Percentiles rank a stretch among this genome's conserved stretches.
phyloP scores from a whole-genome alignment of 2,888 invertebrate genomes.

The Meteorus cinctellus region DNA sequence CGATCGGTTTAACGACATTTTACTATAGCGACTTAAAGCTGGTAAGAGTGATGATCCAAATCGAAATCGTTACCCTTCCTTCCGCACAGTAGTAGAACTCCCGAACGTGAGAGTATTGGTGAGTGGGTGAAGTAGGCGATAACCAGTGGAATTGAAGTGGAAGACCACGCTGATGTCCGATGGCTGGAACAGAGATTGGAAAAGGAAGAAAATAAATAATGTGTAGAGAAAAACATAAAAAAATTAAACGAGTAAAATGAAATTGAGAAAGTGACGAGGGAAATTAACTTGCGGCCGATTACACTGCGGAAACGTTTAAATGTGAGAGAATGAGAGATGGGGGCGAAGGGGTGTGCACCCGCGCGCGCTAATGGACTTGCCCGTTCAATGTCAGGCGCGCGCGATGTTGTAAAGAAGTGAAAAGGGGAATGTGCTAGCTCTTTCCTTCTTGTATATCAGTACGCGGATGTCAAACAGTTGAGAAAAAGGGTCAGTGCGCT shows the following conservation, averaged over 20 bases:
- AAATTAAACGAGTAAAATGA: conserved; percentile 8
- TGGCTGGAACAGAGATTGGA: conserved; percentile 10
- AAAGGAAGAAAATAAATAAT: background rate
- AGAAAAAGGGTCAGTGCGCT: background rate
- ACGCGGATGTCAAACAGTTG: background rate
- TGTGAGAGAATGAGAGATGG: conserved; percentile 50
- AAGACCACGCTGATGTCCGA: conserved; percentile 8
- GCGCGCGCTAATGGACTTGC: conserved; percentile 58
- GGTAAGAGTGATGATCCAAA: conserved; percentile 22
- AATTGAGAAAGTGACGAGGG: conserved; percentile 26
- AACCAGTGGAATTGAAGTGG: conserved; percentile 15
- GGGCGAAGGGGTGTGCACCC: conserved; percentile 24
- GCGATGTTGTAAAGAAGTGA: background rate
- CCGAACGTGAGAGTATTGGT: background rate
- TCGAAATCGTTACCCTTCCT: background rate
- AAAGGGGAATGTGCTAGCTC: background rate
- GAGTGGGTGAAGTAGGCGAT: conserved; percentile 6
- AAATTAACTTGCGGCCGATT: conserved; percentile 59
- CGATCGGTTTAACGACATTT: conserved; percentile 32
- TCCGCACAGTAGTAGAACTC: background rate
- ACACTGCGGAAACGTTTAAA: conserved; percentile 64
- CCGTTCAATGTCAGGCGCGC: conserved; percentile 47
- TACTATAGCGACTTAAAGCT: background rate
- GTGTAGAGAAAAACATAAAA: background rate
- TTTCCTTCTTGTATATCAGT: background rate